Base-by-base conservation (phyloP, 2,888 invertebrate genomes). In the Dione vanillae region DNA sequence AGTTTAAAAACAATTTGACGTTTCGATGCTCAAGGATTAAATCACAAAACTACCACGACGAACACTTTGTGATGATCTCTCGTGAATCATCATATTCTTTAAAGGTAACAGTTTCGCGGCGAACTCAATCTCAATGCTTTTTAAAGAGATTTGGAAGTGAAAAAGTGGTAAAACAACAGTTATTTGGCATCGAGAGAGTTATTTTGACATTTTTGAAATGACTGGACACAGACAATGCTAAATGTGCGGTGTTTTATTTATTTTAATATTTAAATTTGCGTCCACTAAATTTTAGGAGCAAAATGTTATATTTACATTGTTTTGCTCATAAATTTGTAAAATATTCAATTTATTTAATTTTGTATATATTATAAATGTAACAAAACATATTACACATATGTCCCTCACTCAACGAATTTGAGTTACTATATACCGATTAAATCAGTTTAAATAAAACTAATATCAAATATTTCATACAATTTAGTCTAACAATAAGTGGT, bases 181-280 rank as follows among this genome's bases (percentile, higher is more conserved):
- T 83, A 86, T 85, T 89, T 91, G 80, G 89, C 91, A 91, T 90
- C 90, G 85, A 91, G 91, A 91, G 90, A 91, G 90, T 85, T 90
- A 89, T 83, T 84, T 83, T 83, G 84, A 84, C 84, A 74, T 78
- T 78, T 79, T 52, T 75, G 65, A 75, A 76, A 71, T 76, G 69
- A 77, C 71, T 75, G 69, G 54, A 71, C 74, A 77, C 72, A 77
- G 74, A 62, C 51, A 37, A 35, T 12, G 35, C 47, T 8, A 10
- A 35, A 37, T 35, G 35, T 37, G 35, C 14, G 8, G 16, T 49
- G 35, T 62, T 49, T 49, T 20, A 19, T 49, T 49, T 49, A 20
- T 49, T 49, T 6, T 19, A 11, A 49, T 49, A 19, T 20, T 20
- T 49, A 49, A 49, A 6, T 61, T 61, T 45, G 14, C n/a, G 0